Evolutionary conservation across 2,888 invertebrate genomes (phyloP).

Genomic region (Ferdinandea cuprea): DNA sequence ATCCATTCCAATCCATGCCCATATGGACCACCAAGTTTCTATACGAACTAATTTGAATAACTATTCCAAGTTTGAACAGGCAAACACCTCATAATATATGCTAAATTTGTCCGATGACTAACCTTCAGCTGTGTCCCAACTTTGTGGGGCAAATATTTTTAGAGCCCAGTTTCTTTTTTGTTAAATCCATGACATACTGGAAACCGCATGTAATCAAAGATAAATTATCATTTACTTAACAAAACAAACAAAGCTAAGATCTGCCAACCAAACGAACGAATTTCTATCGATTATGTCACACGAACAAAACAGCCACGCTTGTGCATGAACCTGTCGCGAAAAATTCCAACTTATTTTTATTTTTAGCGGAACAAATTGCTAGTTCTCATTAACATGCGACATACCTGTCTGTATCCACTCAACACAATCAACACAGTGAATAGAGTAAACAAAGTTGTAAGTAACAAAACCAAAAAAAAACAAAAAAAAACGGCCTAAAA

Average conservation of each 20-base stretch:
- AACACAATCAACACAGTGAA: background rate
- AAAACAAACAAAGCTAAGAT: slow-evolving; percentile 58
- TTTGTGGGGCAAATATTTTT: slow-evolving; percentile 32
- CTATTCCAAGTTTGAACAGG: slow-evolving; percentile 9
- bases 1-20: background rate
- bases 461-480: too few species aligned
- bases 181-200: slow-evolving; percentile 14
- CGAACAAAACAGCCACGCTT: slow-evolving; percentile 43
- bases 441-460: slow-evolving; percentile 36
- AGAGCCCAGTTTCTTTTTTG: slow-evolving; percentile 21
- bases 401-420: background rate
- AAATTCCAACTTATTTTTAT: slow-evolving; percentile 6
- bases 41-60: slow-evolving; percentile 16
- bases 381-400: slow-evolving; percentile 25
- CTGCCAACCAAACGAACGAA: slow-evolving; percentile 38
- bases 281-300: slow-evolving; percentile 63
- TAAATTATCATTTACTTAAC: slow-evolving; percentile 56
- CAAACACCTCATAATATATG: slow-evolving; percentile 38
- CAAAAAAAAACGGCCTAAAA: slow-evolving; percentile 12
- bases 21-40: background rate
- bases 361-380: slow-evolving; percentile 57
- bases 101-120: slow-evolving; percentile 39
- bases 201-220: slow-evolving; percentile 36
- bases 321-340: slow-evolving; percentile 43
- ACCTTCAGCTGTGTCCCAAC: slow-evolving; percentile 27